Evolutionary conservation across 92 coral and sea anemone genomes (phyloP).

Genomic region (Phenganax stokvisi): DNA sequence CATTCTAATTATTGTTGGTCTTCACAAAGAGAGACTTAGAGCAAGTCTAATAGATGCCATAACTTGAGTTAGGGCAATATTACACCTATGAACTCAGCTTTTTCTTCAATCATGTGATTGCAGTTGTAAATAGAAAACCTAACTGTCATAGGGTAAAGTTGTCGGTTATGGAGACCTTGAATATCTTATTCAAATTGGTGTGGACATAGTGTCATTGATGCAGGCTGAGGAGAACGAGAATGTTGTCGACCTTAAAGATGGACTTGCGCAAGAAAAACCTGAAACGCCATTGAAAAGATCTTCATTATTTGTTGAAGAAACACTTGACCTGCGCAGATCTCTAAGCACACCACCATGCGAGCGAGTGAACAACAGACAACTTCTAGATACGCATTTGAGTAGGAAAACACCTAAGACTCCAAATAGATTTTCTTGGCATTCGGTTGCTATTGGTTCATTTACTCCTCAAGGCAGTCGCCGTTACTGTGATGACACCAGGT

Average conservation of each 20-base stretch:
- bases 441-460: slow-evolving; percentile 32
- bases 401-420: slow-evolving; percentile 4
- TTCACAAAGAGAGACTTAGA: no score
- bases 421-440: slow-evolving; percentile 29
- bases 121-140: background rate
- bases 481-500: slow-evolving; percentile 14
- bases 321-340: slow-evolving; percentile 28
- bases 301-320: slow-evolving; percentile 14
- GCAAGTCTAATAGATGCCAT: no score
- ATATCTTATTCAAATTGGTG: slow-evolving; percentile 30
- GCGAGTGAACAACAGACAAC: slow-evolving; percentile 19
- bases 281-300: background rate
- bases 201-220: slow-evolving; percentile 67
- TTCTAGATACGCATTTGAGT: slow-evolving; percentile 23
- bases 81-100: no score
- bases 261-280: background rate
- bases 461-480: slow-evolving; percentile 36
- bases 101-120: no score
- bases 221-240: slow-evolving; percentile 52
- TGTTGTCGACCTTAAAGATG: slow-evolving; percentile 44
- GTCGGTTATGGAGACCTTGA: slow-evolving; percentile 29
- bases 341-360: slow-evolving; percentile 36
- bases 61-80: no score
- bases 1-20: no score
- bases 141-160: slow-evolving; percentile 18